Base-by-base conservation (phyloP, 2,113 vertebrate species). In the Sylvicapra grimmia region DNA sequence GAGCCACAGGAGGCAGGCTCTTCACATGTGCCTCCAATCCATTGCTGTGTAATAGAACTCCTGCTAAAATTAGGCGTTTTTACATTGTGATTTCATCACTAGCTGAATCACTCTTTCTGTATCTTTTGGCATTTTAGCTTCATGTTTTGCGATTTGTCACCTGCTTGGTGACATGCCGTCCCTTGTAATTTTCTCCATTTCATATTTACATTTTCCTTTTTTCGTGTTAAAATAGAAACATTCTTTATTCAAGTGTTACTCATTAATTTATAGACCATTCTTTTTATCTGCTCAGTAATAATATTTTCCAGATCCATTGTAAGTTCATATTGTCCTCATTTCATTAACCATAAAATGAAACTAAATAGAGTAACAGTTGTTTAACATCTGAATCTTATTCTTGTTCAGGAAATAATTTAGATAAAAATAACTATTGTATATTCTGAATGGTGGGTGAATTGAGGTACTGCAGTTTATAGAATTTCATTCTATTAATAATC, bases 311-410 rank as follows among this genome's bases (percentile, higher is more conserved):
- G 89, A 79, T 95, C 89, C 86, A 58, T 97, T 96, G 56, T 94
- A 95, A 93, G 91, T 92, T 91, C 94, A 93, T 93, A 98, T 97
- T 98, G 96, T 97, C 93, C 96, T 94, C 89, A 89, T 96, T 97
- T 97, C 93, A 97, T 98, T 96, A 98, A 93, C 94, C 96, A 93
- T 90, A 68, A 97, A 97, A 97, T 93, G 96, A 97, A 94, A 87
- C 93, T 93, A 97, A 98, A 92, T 93, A 97, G 96, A 98, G 96
- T 96, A 94, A 97, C 93, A 85, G 91, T 97, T 98, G 97, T 94
- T 97, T 97, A 97, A 97, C 98, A 95, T 97, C 92, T 93, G 97
- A 97, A 94, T 97, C 94, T 98, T 96, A 89, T 94, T 97, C 97
- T 97, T 90, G 77, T 85, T 97, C 96, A 96, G 96, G 97, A 97